Percentiles rank a stretch among this genome's conserved stretches.
Conservation (phyloP, 1,140 invertebrate species). For the Coenobita brevimanus region DNA sequence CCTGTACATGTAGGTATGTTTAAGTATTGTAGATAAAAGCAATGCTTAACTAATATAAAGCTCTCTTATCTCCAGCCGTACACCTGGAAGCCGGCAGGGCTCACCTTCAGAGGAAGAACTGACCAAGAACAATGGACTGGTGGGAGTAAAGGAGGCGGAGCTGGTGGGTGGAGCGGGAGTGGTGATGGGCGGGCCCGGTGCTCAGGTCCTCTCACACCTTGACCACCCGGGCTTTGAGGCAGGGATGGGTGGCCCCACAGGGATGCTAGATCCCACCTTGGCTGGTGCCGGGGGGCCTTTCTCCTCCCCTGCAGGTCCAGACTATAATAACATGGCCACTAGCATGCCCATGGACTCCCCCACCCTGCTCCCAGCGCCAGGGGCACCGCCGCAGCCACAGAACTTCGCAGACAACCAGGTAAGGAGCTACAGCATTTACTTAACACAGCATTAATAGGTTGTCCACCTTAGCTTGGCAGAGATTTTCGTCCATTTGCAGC, state of each 20-base stretch:
- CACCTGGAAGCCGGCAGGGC: constrained; percentile 86
- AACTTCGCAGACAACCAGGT: constrained; percentile 68
- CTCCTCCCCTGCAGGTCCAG: constrained; percentile 48
- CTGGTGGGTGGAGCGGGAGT: constrained; percentile 54
- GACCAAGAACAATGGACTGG: constrained; percentile 75
- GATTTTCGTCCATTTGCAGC: too few relatives aligned
- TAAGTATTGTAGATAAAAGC: too few relatives aligned
- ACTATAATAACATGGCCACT: constrained; percentile 67
- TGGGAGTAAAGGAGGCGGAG: constrained; percentile 52
- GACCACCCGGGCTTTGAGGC: constrained; percentile 63
- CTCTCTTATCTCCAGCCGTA: constrained; percentile 47
- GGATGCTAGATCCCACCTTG: constrained; percentile 59
- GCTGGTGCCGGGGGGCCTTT: constrained; percentile 40
- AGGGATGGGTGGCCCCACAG: constrained; percentile 49
- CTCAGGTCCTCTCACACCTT: constrained; percentile 61
- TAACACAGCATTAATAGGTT: too few relatives aligned
- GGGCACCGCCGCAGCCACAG: constrained; percentile 62
- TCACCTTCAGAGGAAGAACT: constrained; percentile 93
- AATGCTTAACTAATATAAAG: constrained; percentile 30
- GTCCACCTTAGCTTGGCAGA: too few relatives aligned
- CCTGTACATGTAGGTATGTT: too few relatives aligned
- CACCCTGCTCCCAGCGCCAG: constrained; percentile 49
- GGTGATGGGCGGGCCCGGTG: constrained; percentile 52
- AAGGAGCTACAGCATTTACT: too few relatives aligned
- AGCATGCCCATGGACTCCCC: constrained; percentile 68